A percentile compares a stretch with the other conserved stretches of the same genome.
phyloP scores from a whole-genome alignment of 1,140 invertebrate species.

The Ceratina japonica region DNA sequence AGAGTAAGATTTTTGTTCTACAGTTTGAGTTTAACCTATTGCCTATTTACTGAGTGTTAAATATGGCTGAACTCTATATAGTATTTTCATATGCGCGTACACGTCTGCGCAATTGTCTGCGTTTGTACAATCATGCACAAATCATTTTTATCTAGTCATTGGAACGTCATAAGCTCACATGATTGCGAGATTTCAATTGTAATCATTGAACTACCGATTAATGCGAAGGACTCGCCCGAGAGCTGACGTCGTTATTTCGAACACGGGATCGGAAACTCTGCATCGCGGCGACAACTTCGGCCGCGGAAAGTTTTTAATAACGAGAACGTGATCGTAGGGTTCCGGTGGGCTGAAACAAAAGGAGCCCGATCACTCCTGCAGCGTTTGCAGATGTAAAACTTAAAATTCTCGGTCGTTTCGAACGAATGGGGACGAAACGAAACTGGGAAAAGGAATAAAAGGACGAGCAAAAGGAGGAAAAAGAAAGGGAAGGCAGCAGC shows the following conservation, averaged over 20 bases:
- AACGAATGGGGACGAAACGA: neutral
- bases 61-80: too few species aligned
- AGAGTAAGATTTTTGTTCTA: neutral
- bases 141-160: too few species aligned
- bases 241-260: constrained; percentile 41
- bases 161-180: neutral
- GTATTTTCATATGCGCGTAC: too few species aligned
- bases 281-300: neutral
- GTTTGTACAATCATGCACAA: too few species aligned
- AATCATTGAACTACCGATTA: constrained; percentile 8
- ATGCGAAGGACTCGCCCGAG: neutral
- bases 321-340: constrained; percentile 52
- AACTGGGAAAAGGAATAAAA: neutral
- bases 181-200: too few species aligned
- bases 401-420: constrained; percentile 6
- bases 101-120: too few species aligned
- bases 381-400: constrained; percentile 34
- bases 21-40: too few species aligned
- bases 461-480: too few species aligned
- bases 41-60: too few species aligned
- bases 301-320: constrained; percentile 50
- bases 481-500: neutral
- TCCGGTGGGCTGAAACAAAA: constrained; percentile 12
- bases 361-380: neutral
- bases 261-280: constrained; percentile 8